A percentile compares a stretch with the other conserved stretches of the same genome.
Conservation (phyloP, 2,113 vertebrate genomes). For the Calyptommatus sinebrachiatus region DNA sequence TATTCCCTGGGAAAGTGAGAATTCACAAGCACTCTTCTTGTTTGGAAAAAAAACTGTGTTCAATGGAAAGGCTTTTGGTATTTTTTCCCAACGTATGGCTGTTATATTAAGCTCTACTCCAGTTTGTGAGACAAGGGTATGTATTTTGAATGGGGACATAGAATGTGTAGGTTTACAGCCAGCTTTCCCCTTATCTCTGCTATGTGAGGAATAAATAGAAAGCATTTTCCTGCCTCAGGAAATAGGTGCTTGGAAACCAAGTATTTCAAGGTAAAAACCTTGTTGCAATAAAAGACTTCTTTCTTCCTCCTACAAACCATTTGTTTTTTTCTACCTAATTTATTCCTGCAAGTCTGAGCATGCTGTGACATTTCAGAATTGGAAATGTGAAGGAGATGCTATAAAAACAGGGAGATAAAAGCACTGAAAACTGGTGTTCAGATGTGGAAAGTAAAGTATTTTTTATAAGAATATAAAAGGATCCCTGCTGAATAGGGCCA, state of each 20-base stretch:
- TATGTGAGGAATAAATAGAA: slow-evolving; percentile 40
- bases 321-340: background rate
- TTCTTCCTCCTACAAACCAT: slow-evolving; percentile 12
- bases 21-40: background rate
- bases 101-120: slow-evolving; percentile 6
- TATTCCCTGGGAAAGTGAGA: background rate
- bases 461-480: background rate
- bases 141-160: background rate
- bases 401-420: slow-evolving; percentile 45
- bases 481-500: too few relatives aligned
- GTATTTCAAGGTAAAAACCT: slow-evolving; percentile 48
- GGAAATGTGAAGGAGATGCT: slow-evolving; percentile 4
- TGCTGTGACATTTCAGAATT: slow-evolving; percentile 50
- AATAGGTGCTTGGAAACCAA: slow-evolving; percentile 52
- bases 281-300: slow-evolving; percentile 51
- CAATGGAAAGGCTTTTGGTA: background rate
- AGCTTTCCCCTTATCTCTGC: background rate
- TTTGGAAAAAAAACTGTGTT: background rate
- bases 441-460: slow-evolving; percentile 47
- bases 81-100: background rate
- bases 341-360: slow-evolving; percentile 23
- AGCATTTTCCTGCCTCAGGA: slow-evolving; percentile 47
- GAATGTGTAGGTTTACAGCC: background rate
- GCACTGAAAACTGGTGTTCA: slow-evolving; percentile 51
- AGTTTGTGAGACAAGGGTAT: slow-evolving; percentile 19